Conservation (phyloP, 2,797 vertebrate species). For the Choloepus didactylus region DNA sequence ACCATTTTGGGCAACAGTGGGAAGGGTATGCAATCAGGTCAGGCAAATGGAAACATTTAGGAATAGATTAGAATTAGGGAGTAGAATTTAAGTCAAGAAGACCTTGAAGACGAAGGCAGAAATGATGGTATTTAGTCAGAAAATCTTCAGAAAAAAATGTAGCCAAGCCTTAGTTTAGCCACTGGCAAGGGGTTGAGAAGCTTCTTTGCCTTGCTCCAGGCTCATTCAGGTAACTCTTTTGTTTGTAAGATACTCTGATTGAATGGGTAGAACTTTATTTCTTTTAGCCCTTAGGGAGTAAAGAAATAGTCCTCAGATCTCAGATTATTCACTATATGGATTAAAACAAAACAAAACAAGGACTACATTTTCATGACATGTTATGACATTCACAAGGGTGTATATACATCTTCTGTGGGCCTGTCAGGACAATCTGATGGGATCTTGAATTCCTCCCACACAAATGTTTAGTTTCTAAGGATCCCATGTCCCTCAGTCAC, state of each 20-base stretch:
- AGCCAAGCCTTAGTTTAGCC: not conserved
- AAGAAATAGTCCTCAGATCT: not conserved
- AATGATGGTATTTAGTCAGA: not conserved
- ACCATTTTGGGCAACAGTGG: not conserved
- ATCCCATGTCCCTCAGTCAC: not conserved
- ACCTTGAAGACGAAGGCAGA: not conserved
- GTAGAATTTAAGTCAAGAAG: not conserved
- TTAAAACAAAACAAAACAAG: not conserved
- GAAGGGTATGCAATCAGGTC: not conserved
- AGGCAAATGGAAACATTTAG: not conserved
- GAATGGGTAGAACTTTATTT: not conserved
- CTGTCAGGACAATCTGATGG: not conserved
- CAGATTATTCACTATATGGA: not conserved
- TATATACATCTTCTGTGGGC: not conserved
- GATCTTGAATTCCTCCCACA: not conserved
- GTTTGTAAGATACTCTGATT: not conserved
- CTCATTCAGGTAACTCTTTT: not conserved
- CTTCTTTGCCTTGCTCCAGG: not conserved
- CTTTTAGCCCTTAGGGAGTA: not conserved
- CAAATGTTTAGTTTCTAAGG: not conserved
- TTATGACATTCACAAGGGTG: fast-evolving
- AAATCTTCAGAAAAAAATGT: not conserved
- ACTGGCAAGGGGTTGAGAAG: not conserved
- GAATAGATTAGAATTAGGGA: not conserved
- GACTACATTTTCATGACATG: not conserved